Conservation (phyloP, 53 echinoderm and acorn worm genomes). For the Pentamera pediparva region DNA sequence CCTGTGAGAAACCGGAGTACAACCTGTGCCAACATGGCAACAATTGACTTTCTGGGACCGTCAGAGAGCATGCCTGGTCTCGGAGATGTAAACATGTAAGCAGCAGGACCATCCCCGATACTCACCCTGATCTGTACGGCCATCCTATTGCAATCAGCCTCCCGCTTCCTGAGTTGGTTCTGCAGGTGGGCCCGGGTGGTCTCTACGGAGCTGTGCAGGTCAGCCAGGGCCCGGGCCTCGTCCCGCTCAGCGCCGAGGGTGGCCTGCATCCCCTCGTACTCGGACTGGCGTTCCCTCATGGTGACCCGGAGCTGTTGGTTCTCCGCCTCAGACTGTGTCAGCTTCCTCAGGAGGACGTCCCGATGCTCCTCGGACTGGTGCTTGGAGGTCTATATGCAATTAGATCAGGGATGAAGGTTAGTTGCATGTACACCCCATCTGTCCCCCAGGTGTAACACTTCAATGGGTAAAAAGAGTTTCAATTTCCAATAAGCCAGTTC, state of each 20-base stretch:
- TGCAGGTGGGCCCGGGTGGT: slow-evolving; percentile 86
- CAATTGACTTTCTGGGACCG: too few species aligned
- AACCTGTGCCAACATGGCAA: too few species aligned
- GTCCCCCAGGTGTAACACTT: too few species aligned
- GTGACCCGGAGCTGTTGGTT: slow-evolving; percentile 62
- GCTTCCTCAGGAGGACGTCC: slow-evolving; percentile 82
- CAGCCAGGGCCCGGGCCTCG: slow-evolving; percentile 64
- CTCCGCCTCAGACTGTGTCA: slow-evolving; percentile 73
- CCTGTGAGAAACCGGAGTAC: too few species aligned
- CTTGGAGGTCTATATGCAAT: too few species aligned
- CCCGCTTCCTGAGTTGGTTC: slow-evolving; percentile 87
- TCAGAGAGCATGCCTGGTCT: too few species aligned
- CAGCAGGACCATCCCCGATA: too few species aligned
- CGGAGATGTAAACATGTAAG: too few species aligned
- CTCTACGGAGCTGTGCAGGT: slow-evolving; percentile 68
- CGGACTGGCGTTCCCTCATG: slow-evolving; percentile 53
- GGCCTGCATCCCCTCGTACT: slow-evolving; percentile 43
- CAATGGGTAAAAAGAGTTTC: too few species aligned
- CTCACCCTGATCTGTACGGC: slow-evolving; percentile 84
- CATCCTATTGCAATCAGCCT: slow-evolving; percentile 94
- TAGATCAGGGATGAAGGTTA: too few species aligned
- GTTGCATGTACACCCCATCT: too few species aligned
- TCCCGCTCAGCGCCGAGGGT: slow-evolving; percentile 62
- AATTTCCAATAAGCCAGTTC: too few species aligned
- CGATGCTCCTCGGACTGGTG: slow-evolving; percentile 75